Evolutionary conservation across 2,888 invertebrate species (phyloP), one percentile per base, ranked within the genome.

Genomic region (Athalia rosae): DNA sequence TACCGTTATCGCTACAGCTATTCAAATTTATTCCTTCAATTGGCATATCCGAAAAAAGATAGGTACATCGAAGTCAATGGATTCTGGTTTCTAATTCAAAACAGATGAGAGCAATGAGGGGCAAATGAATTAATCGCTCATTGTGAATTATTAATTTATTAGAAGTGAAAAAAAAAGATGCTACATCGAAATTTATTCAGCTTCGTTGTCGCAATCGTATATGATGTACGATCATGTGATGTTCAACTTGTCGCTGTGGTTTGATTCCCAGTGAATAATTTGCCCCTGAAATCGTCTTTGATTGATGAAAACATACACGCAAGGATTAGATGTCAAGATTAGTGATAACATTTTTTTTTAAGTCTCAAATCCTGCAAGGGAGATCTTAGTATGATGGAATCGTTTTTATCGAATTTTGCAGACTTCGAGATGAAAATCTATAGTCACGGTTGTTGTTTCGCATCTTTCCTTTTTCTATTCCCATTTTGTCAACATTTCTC

Each of bases 41-140:
- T 48, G 59, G 11, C 28, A 47, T 71, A 7, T 9, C n/a, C 45
- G 8, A 45, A 45, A 58, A 28, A 28, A 28, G 28, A 28, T 28
- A 28, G 28, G 2, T 71, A 15, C 71, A 6, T 58, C 28, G 0
- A 28, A 28, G 58, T 71, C 15, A 71, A 71, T 45, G 71, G 13
- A 45, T 58, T 71, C 71, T 58, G 56, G 50, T 71, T 71, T 71
- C 71, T 71, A 71, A 71, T 71, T 58, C 13, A 58, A 58, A 71
- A 13, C 4, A 3, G 45, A 13, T 41, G 45, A 13, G n/a, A 45
- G 56, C 58, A 43, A 58, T 71, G 45, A 45, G 41, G 43, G 1
- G 56, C 58, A 43, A 71, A 71, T 71, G 58, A 71, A 56, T 71
- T 56, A 56, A 41, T 45, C 71, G 7, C 45, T 45, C 11, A 13